A percentile compares a stretch with the other conserved stretches of the same genome.
phyloP scores from a whole-genome alignment of 2,888 invertebrate genomes.

The Agyllia agylla region DNA sequence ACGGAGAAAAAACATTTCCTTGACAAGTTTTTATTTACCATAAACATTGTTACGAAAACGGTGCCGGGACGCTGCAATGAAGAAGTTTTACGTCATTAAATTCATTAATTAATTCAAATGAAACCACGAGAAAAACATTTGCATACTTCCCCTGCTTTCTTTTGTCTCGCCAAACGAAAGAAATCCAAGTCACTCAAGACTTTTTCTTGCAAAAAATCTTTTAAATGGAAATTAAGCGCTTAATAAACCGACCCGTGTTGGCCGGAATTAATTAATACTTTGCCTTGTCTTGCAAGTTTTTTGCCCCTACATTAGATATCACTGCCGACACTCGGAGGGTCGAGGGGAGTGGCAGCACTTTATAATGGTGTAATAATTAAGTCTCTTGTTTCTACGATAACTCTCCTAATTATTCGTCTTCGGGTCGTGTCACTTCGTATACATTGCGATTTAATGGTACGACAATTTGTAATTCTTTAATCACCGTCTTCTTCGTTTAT shows the following conservation, averaged over 20 bases:
- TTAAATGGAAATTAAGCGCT: conserved; percentile 88
- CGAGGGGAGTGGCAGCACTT: conserved; percentile 83
- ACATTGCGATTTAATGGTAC: conserved; percentile 86
- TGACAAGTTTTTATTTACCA: conserved; percentile 90
- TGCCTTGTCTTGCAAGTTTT: conserved; percentile 85
- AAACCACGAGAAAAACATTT: conserved; percentile 89
- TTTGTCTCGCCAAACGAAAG: conserved; percentile 83
- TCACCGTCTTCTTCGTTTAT: conserved; percentile 16
- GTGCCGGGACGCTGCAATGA: conserved; percentile 83
- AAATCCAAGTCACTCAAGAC: conserved; percentile 84
- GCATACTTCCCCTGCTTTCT: conserved; percentile 85
- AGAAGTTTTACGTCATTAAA: conserved; percentile 89
- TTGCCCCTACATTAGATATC: conserved; percentile 85
- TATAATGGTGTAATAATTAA: conserved; percentile 89
- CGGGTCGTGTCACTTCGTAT: conserved; percentile 75
- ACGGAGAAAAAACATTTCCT: conserved; percentile 88
- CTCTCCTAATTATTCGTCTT: conserved; percentile 87
- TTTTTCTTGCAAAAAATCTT: conserved; percentile 83
- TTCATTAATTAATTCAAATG: conserved; percentile 90
- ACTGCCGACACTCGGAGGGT: conserved; percentile 83
- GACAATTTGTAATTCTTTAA: conserved; percentile 84
- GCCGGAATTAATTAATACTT: conserved; percentile 88
- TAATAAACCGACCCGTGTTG: conserved; percentile 86
- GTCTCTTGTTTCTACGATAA: conserved; percentile 86
- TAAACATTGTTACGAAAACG: conserved; percentile 88